A percentile compares a stretch with the other conserved stretches of the same genome.
phyloP scores from a whole-genome alignment of 2,888 invertebrate genomes.

The Myopa tessellatipennis region DNA sequence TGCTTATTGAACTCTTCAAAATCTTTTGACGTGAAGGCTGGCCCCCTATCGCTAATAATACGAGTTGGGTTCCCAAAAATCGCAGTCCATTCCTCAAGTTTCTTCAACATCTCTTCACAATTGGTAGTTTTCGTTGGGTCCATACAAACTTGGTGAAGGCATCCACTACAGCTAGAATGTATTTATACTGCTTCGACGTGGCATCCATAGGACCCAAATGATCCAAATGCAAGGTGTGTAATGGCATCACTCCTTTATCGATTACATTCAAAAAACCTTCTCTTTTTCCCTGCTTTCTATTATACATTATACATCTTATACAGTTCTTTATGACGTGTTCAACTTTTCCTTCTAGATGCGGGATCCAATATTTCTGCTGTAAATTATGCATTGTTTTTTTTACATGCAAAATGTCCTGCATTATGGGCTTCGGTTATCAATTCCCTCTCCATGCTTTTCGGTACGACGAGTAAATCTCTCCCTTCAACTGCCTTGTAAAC shows the following conservation, averaged over 20 bases:
- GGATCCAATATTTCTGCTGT: neutral
- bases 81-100: constrained; percentile 10
- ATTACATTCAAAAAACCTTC: constrained; percentile 57
- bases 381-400: constrained; percentile 14
- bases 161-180: constrained; percentile 27
- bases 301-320: constrained; percentile 43
- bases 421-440: constrained; percentile 19
- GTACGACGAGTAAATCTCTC: constrained; percentile 40
- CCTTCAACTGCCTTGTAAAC: constrained; percentile 71
- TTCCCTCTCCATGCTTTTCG: constrained; percentile 39
- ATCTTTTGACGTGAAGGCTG: constrained; percentile 41
- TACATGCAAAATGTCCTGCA: constrained; percentile 39
- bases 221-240: constrained; percentile 47
- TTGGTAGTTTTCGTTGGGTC: constrained; percentile 16
- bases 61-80: constrained; percentile 41
- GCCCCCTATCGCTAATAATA: constrained; percentile 43
- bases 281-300: constrained; percentile 54
- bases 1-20: constrained; percentile 37
- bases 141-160: constrained; percentile 5
- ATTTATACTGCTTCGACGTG: constrained; percentile 47
- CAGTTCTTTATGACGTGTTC: constrained; percentile 36
- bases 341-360: constrained; percentile 42
- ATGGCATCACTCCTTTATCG: constrained; percentile 54
- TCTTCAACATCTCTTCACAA: neutral
- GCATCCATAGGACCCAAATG: constrained; percentile 44